Percentiles rank a stretch among this genome's conserved stretches.
Evolutionary conservation across 1,140 invertebrate genomes (phyloP).

Genomic region (Brachionus plicatilis): DNA sequence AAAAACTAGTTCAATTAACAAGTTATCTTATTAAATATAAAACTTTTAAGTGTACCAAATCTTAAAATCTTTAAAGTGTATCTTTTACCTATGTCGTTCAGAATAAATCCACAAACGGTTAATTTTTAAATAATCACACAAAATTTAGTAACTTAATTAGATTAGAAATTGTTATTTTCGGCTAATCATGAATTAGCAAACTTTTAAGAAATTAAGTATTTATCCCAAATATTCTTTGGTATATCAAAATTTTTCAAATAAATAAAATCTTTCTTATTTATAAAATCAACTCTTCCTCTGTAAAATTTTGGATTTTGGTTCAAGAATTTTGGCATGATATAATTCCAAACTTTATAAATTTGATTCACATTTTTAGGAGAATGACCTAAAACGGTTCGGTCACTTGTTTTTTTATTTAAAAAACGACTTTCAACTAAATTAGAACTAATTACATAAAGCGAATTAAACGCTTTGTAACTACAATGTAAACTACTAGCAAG

Average conservation of each 20-base stretch:
- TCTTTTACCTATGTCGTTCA: too few species aligned
- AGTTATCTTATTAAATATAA: too few species aligned
- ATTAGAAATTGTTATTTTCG: not conserved
- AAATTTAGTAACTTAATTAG: too few species aligned
- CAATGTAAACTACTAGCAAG: slow-evolving; percentile 47
- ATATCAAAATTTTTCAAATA: slow-evolving; percentile 4
- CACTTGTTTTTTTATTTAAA: not conserved
- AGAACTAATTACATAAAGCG: not conserved
- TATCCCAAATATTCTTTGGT: not conserved
- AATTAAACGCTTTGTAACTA: not conserved
- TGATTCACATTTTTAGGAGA: not conserved
- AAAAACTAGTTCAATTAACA: too few species aligned
- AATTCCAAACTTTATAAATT: slow-evolving; percentile 25
- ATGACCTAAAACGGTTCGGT: slow-evolving; percentile 25
- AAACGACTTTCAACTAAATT: not conserved
- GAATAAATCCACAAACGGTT: too few species aligned
- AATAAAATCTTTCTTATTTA: not conserved
- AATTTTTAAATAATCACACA: too few species aligned
- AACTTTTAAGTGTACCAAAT: too few species aligned
- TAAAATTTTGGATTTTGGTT: not conserved
- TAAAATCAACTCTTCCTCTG: not conserved
- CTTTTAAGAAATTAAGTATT: not conserved
- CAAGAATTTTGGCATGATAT: not conserved
- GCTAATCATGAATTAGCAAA: not conserved
- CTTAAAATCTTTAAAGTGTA: too few species aligned